Evolutionary conservation across 1,140 invertebrate species (phyloP), one percentile per base, ranked within the genome.

Genomic region (Pachypeltis micranthus): DNA sequence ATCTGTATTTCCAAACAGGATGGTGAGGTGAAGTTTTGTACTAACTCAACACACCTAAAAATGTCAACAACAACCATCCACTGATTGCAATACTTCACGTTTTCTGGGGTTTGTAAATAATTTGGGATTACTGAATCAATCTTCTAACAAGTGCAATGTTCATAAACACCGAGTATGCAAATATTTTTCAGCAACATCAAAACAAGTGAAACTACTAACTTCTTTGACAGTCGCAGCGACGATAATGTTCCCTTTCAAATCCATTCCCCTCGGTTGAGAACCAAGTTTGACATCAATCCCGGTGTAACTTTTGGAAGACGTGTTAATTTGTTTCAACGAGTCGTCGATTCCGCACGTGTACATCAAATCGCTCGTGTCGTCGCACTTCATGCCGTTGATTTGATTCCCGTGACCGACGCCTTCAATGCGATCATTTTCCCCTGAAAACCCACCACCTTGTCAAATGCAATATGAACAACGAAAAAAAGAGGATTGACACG

Each of bases 401-500:
- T 98, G 93, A 78, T 95, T 96, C 3, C 88, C 92, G 74, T 98
- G 96, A 24, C 93, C 91, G 47, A 80, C 80, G 4, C 93, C 93
- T 55, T 76, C 73, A 7, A 96, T 78, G 57, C 86, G 81, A 65
- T 90, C 86, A 74, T 86, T 90, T 67, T 85, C 83, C 44, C 90
- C 83, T 73, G 62, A 21, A 63, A 31, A 51, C n/a, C n/a, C 7
- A 39, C 34, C 34, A 39, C 7, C 34, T n/a, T n/a, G n/a, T n/a
- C n/a, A n/a, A n/a, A n/a, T n/a, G n/a, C n/a, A n/a, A n/a, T n/a
- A n/a, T n/a, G n/a, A n/a, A n/a, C n/a, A n/a, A n/a, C n/a, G n/a
- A n/a, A n/a, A n/a, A n/a, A n/a, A n/a, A n/a, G n/a, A n/a, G n/a
- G n/a, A n/a, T n/a, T n/a, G n/a, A n/a, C n/a, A n/a, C n/a, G n/a